phyloP scores from a whole-genome alignment of 2,113 vertebrate species.

The Naja naja region DNA sequence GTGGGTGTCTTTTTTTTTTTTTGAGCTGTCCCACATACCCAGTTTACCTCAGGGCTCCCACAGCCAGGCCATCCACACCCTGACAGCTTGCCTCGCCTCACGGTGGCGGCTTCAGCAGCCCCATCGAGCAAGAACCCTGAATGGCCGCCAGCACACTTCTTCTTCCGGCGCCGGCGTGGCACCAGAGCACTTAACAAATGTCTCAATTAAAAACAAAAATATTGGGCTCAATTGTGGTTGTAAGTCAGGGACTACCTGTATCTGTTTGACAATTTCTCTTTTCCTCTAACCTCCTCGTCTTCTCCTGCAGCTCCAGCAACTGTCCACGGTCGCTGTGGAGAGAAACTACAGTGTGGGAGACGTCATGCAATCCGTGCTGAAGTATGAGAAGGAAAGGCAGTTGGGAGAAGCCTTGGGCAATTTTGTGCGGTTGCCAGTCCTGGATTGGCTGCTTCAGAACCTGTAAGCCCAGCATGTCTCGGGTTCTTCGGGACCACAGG shows the following conservation, averaged over 20 bases:
- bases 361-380: conserved; percentile 52
- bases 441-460: conserved; percentile 61
- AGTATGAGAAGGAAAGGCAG: conserved; percentile 58
- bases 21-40: too few relatives aligned
- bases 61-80: too few relatives aligned
- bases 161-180: fast-evolving
- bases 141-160: too few relatives aligned
- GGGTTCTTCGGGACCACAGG: background rate
- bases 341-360: conserved; percentile 53
- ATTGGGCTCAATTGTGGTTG: background rate
- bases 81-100: too few relatives aligned
- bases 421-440: conserved; percentile 50
- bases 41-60: too few relatives aligned
- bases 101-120: too few relatives aligned
- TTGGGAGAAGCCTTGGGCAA: conserved; percentile 57
- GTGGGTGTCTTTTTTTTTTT: too few relatives aligned
- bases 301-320: conserved; percentile 56
- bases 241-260: background rate
- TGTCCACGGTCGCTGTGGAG: conserved; percentile 48
- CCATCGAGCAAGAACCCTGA: too few relatives aligned
- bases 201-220: background rate
- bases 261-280: background rate
- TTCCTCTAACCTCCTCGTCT: background rate
- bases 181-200: too few relatives aligned
- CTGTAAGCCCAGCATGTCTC: conserved; percentile 17